Evolutionary conservation across 2,113 vertebrate genomes (phyloP).

Genomic region (Stomatorhinus ivindoensis): DNA sequence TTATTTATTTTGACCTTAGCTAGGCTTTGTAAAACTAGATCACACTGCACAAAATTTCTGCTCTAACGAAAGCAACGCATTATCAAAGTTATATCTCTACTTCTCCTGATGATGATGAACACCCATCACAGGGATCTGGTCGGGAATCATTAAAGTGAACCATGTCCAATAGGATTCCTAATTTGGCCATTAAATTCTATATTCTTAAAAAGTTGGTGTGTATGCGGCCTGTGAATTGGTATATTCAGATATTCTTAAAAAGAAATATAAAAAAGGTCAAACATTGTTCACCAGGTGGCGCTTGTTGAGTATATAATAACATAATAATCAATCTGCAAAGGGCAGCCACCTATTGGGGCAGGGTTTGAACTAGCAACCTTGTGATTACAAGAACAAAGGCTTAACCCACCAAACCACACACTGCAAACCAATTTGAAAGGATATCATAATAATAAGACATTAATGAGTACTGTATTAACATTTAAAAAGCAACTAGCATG

Average conservation of each 20-base stretch:
- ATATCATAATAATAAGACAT: neutral
- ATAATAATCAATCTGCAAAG: too few relatives aligned
- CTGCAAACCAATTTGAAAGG: neutral
- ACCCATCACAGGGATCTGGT: neutral
- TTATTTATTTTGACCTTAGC: too few relatives aligned
- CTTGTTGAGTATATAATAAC: neutral
- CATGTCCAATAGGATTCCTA: neutral
- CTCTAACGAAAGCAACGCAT: too few relatives aligned
- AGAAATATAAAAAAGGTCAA: neutral
- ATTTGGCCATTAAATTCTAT: neutral
- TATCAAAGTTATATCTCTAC: too few relatives aligned
- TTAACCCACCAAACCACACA: too few relatives aligned
- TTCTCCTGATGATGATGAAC: too few relatives aligned
- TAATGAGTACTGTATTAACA: neutral
- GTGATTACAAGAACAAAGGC: too few relatives aligned
- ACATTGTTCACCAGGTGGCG: neutral
- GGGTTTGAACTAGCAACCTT: too few relatives aligned
- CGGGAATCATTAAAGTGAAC: neutral
- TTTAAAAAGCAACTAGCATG: neutral
- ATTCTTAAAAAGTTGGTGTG: neutral
- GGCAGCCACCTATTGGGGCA: too few relatives aligned
- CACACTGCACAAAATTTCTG: too few relatives aligned
- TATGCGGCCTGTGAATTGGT: neutral
- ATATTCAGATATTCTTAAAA: neutral
- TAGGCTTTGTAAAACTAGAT: too few relatives aligned